Base-by-base conservation (phyloP, 2,888 invertebrate species). In the Drosophila mimica region DNA sequence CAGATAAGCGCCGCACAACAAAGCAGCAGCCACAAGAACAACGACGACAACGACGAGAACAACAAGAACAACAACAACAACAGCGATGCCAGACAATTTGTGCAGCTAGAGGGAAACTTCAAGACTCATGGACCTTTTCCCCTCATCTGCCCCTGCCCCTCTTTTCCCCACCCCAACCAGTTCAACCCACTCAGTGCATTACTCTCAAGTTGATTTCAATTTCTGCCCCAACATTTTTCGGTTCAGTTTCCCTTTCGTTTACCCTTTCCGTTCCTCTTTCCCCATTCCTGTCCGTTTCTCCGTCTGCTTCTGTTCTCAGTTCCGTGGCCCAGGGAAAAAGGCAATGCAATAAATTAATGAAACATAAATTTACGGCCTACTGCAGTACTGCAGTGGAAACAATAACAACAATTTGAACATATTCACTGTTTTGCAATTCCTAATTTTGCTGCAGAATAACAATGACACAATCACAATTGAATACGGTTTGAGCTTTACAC, bases 311-410 rank as follows among this genome's bases (percentile, higher is more conserved):
- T 40, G 58, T 66, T 60, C 52, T 58, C 57, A 34, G 38, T 71
- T 70, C 31, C 34, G 60, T 52, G n/a, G 28, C 51, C 56, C 56
- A 48, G 8, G 7, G 3, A 34, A 74, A 78, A 74, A 58, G 69
- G 67, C 77, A 81, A 65, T 83, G 87, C 87, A 62, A 86, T 88
- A 88, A 87, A 88, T 88, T 88, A 88, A 83, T 83, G 71, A 84
- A 81, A 86, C 77, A 85, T 83, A 88, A 85, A 85, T 85, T 85
- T 85, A 85, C 89, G 82, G 84, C 84, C 84, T 86, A 73, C 84
- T 88, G 84, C 84, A 85, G 72, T 85, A 82, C 74, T 77, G 88
- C 72, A 83, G 57, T 83, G 70, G 7, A 33, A 34, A 54, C 25
- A 11, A 20, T 63, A 67, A 59, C 60, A 65, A 74, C 36, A 68